A percentile compares a stretch with the other conserved stretches of the same genome.
These are phyloP conservation scores for Tautogolabrus adspersus DNA, from an alignment of 2,113 vertebrate genomes.

Conservation along the genomic window DNA sequence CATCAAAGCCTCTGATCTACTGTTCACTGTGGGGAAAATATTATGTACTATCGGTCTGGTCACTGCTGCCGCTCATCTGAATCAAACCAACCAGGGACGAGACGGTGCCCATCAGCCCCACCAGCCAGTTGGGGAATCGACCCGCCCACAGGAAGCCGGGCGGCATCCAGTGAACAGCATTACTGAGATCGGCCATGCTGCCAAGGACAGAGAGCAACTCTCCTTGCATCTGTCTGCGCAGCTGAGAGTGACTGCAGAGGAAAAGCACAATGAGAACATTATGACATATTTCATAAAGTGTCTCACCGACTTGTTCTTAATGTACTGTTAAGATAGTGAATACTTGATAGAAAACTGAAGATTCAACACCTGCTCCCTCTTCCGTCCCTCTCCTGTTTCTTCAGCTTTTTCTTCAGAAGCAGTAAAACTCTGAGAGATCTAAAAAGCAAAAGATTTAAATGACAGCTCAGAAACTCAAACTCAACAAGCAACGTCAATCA, in stretches of 20 bases:
- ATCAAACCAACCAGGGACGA: conserved; percentile 91
- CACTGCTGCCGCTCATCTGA: conserved; percentile 75
- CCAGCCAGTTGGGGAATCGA: conserved; percentile 89
- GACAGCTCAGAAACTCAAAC: too few relatives aligned
- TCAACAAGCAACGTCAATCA: too few relatives aligned
- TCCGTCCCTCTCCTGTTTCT: conserved; percentile 25
- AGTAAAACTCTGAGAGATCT: conserved; percentile 82
- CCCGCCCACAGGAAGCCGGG: conserved; percentile 93
- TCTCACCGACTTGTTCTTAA: not conserved
- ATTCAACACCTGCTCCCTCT: conserved; percentile 62
- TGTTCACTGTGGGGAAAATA: conserved; percentile 1
- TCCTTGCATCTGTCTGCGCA: conserved; percentile 66
- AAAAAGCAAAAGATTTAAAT: conserved; percentile 2
- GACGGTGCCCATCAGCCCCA: conserved; percentile 92
- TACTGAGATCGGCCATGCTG: conserved; percentile 88
- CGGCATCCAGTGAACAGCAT: conserved; percentile 95
- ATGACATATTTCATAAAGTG: not conserved
- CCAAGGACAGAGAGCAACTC: conserved; percentile 86
- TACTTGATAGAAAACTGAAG: not conserved
- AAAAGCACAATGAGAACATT: conserved; percentile 5
- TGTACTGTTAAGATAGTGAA: not conserved
- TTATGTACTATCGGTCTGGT: conserved; percentile 23
- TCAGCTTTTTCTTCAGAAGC: conserved; percentile 77
- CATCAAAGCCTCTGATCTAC: not conserved
- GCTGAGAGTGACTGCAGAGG: conserved; percentile 42